Evolutionary conservation across 92 coral and sea anemone genomes (phyloP), one percentile per base, ranked within the genome.

Genomic region (Phenganax marumi): DNA sequence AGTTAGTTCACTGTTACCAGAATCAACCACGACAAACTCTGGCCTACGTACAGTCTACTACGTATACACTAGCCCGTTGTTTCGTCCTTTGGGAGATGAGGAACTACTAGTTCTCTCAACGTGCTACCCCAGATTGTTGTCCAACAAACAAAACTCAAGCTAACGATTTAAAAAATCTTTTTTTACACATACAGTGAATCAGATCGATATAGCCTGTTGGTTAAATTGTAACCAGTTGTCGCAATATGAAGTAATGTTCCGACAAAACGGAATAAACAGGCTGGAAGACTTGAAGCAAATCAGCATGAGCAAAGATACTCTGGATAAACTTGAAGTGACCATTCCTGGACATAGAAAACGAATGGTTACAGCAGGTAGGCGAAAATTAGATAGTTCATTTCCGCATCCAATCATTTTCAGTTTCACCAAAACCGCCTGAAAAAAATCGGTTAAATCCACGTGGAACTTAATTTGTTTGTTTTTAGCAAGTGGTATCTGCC

Each of bases 261-360:
- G 50, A 55, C n/a, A 10, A 4, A 75, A 87, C 16, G 86, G 85
- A 10, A 80, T 93, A 1, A 75, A 39, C 19, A 82, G 87, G 10
- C 17, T 93, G 5, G 82, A 75, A 6, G 88, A 87, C 18, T 70
- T 91, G n/a, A 84, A 88, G 21, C 54, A 54, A 70, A 22, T 11
- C 22, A 60, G 76, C 6, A 78, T 78, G 43, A 74, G 76, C 8
- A 93, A 93, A 18, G 89, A 86, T 11, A 73, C 84, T 0, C 75
- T 93, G 2, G 91, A 88, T 51, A 78, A 85, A 0, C 77, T 91
- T 0, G 90, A 84, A 13, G 86, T 93, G 49, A 85, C 74, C 83
- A 66, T 89, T 3, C 93, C 96, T 4, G 96, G 93, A 1, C 96
- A 91, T 70, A 81, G 96, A 73, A 93, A 91, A 14, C 84, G 97